Percentiles rank a stretch among this genome's conserved stretches.
These are phyloP conservation scores for Ciconia nigra DNA, from an alignment of 2,797 vertebrate genomes.

Conservation along the genomic window DNA sequence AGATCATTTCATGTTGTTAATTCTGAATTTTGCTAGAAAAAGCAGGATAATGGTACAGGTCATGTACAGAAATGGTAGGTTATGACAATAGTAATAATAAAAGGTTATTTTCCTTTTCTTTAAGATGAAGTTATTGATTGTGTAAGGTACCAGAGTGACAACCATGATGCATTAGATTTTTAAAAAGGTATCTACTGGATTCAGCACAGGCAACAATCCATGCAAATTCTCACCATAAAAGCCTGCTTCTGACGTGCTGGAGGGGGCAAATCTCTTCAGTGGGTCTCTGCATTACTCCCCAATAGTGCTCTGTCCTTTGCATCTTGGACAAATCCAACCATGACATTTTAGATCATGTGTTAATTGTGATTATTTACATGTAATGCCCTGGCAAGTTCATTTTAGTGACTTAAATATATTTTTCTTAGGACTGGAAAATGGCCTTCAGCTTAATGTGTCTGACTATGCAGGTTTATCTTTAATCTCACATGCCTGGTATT, in stretches of 20 bases:
- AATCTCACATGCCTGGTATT: constrained; percentile 2
- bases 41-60: background rate
- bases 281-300: background rate
- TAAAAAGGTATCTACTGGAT: background rate
- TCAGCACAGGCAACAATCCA: background rate
- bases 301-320: background rate
- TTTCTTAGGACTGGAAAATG: constrained; percentile 20
- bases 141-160: background rate
- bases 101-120: background rate
- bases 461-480: constrained; percentile 25
- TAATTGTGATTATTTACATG: background rate
- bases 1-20: background rate
- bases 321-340: background rate
- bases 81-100: background rate
- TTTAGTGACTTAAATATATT: background rate
- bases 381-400: background rate
- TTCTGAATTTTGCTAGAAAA: background rate
- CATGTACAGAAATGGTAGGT: background rate
- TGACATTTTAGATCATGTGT: background rate
- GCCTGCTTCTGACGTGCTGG: background rate
- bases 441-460: background rate
- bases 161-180: background rate
- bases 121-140: background rate
- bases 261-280: background rate
- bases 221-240: background rate